Percentiles rank a stretch among this genome's conserved stretches.
phyloP scores from a whole-genome alignment of 2,888 invertebrate species.

The Pomacea canaliculata region DNA sequence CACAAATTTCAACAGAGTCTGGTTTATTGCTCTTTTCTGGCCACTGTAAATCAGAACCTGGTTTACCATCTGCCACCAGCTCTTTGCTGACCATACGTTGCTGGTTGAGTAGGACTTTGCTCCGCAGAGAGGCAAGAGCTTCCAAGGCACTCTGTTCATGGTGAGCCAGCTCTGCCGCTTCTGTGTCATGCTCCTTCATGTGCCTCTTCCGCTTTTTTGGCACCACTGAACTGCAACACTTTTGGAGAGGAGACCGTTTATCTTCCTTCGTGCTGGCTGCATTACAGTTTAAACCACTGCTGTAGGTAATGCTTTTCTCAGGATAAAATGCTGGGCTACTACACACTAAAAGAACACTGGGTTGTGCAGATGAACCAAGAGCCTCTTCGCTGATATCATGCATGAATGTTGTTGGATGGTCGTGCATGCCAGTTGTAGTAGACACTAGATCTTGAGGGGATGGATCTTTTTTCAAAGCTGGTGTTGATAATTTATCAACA shows the following conservation, averaged over 20 bases:
- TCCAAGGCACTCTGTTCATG: constrained; percentile 13
- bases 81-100: no score
- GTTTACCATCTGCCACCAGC: no score
- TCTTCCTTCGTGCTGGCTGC: constrained; percentile 53
- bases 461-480: no score
- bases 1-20: no score
- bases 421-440: not conserved
- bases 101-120: no score
- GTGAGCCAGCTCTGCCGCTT: not conserved
- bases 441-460: not conserved
- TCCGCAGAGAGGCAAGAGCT: constrained; percentile 5
- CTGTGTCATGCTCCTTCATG: constrained; percentile 45
- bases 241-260: constrained; percentile 51
- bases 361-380: not conserved
- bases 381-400: not conserved
- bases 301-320: constrained; percentile 39
- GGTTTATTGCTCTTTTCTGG: no score
- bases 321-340: not conserved
- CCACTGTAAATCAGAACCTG: no score
- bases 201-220: constrained; percentile 65
- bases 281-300: constrained; percentile 53
- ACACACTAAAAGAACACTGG: not conserved
- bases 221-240: constrained; percentile 64
- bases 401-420: not conserved
- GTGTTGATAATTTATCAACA: no score